Evolutionary conservation across 2,113 vertebrate species (phyloP).

Genomic region (Saccopteryx bilineata): DNA sequence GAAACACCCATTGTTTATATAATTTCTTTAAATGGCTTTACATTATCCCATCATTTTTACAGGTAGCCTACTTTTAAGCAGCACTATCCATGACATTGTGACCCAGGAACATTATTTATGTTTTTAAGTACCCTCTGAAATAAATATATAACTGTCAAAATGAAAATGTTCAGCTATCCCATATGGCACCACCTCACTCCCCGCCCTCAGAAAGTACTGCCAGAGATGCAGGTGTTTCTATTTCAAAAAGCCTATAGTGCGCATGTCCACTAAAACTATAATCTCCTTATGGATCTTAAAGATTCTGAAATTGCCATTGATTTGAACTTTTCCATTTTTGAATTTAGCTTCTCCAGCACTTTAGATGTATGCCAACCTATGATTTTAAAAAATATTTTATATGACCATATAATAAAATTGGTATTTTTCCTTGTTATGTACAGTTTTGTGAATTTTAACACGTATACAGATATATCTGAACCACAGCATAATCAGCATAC

Average conservation of each 20-base stretch:
- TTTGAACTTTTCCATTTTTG: background rate
- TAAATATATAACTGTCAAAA: background rate
- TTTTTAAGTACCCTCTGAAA: background rate
- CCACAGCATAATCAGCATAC: background rate
- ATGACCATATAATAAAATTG: background rate
- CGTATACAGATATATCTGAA: background rate
- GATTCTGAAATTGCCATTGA: background rate
- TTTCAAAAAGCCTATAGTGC: background rate
- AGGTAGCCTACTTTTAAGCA: background rate
- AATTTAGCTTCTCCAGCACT: slow-evolving; percentile 2
- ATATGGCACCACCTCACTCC: fast-evolving
- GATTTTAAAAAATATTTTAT: background rate
- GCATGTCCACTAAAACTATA: background rate
- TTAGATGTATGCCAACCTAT: background rate
- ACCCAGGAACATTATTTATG: background rate
- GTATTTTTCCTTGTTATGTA: background rate
- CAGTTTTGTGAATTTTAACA: background rate
- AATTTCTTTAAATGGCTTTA: background rate
- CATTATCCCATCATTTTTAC: background rate
- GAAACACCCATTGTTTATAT: background rate
- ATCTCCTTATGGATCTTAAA: background rate
- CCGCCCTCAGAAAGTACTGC: background rate
- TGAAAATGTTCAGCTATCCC: background rate
- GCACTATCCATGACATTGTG: background rate
- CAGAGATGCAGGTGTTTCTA: background rate